phyloP scores from a whole-genome alignment of 2,113 vertebrate genomes.

The Caloenas nicobarica region DNA sequence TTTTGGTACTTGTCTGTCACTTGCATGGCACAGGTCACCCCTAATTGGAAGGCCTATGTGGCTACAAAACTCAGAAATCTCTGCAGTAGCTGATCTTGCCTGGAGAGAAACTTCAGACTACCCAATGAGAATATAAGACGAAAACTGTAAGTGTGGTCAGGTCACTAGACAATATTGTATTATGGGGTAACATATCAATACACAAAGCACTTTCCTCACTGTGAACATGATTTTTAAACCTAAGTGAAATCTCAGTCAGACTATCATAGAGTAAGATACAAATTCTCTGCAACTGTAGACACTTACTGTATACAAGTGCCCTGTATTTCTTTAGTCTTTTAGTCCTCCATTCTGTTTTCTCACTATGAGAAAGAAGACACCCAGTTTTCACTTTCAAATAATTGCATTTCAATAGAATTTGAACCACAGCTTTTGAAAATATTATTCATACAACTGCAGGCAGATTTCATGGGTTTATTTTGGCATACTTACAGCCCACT shows the following conservation, averaged over 20 bases:
- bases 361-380: not conserved
- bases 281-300: not conserved
- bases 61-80: not conserved
- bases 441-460: not conserved
- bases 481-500: not conserved
- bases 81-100: not conserved
- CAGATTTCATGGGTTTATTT: not conserved
- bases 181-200: not conserved
- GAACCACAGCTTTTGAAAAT: not conserved
- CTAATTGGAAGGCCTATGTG: not conserved
- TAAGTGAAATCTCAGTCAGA: not conserved
- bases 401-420: not conserved
- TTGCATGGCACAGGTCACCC: not conserved
- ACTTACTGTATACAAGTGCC: not conserved
- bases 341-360: not conserved
- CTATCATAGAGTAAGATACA: not conserved
- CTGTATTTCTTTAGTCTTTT: not conserved
- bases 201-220: not conserved
- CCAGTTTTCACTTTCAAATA: not conserved
- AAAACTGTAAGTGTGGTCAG: not conserved
- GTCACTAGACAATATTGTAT: not conserved
- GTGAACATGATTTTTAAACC: not conserved
- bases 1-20: not conserved
- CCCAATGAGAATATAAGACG: not conserved
- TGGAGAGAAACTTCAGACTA: not conserved